Conservation (phyloP, 2,888 invertebrate genomes). For the Idaea aversata region DNA sequence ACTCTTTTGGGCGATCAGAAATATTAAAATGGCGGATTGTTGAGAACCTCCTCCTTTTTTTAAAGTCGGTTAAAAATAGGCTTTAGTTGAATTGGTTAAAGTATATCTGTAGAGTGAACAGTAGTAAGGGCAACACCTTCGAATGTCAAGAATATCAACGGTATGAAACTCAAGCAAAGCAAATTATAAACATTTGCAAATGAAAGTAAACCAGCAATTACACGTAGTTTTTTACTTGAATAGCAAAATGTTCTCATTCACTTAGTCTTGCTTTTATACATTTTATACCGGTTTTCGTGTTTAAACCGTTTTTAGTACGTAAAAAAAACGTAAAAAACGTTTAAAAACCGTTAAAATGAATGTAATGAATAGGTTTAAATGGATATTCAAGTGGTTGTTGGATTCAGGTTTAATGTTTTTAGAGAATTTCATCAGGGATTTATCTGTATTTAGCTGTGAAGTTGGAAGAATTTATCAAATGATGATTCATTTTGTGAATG, state of each 20-base stretch:
- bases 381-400: background rate
- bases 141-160: slow-evolving; percentile 62
- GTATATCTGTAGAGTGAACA: background rate
- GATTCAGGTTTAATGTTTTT: background rate
- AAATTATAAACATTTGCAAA: slow-evolving; percentile 61
- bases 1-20: too few species aligned
- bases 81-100: too few species aligned
- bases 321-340: background rate
- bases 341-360: background rate
- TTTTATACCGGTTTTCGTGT: background rate
- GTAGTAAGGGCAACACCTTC: slow-evolving; percentile 41
- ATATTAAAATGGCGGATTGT: too few species aligned
- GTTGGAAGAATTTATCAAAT: background rate
- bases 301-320: background rate
- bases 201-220: slow-evolving; percentile 34
- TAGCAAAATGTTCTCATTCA: slow-evolving; percentile 10
- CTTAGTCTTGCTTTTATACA: background rate
- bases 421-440: background rate
- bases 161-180: slow-evolving; percentile 45
- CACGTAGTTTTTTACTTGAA: slow-evolving; percentile 42
- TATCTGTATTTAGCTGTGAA: background rate
- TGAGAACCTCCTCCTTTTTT: too few species aligned
- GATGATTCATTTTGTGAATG: background rate
- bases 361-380: background rate
- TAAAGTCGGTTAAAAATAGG: too few species aligned